Evolutionary conservation across 2,888 invertebrate genomes (phyloP).

Genomic region (Aleiodes alternator): DNA sequence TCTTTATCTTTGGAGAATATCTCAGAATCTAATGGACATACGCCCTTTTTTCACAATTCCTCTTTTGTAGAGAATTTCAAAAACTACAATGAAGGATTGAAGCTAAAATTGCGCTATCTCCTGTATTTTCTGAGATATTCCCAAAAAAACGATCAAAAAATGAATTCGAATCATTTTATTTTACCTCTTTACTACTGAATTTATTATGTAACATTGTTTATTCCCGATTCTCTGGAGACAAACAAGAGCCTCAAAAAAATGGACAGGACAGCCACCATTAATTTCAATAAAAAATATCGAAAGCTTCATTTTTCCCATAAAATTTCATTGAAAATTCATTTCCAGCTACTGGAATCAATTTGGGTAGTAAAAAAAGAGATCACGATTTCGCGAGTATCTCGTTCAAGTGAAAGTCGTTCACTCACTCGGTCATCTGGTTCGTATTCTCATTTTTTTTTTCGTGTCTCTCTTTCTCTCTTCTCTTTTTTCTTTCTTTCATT

Average conservation of each 20-base stretch:
- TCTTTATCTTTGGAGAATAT: too few species aligned
- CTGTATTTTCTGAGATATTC: too few species aligned
- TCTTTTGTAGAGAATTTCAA: too few species aligned
- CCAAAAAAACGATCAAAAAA: too few species aligned
- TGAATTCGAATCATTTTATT: too few species aligned
- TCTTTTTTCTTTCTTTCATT: conserved; percentile 38
- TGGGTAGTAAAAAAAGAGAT: conserved; percentile 41
- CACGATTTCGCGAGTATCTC: conserved; percentile 47
- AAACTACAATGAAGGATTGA: too few species aligned
- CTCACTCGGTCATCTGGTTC: conserved; percentile 55
- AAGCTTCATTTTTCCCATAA: background rate
- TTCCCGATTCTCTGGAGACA: too few species aligned
- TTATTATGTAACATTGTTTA: too few species aligned
- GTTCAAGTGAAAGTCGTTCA: conserved; percentile 58
- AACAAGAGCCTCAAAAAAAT: background rate
- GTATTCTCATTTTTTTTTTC: conserved; percentile 41
- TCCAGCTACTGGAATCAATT: conserved; percentile 40
- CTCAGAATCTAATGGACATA: too few species aligned
- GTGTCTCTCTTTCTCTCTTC: background rate
- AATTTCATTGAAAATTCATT: background rate
- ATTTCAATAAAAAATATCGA: background rate
- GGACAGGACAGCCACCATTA: background rate
- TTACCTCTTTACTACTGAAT: too few species aligned
- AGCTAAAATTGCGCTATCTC: too few species aligned
- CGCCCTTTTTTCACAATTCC: too few species aligned